Base-by-base conservation (phyloP, 2,797 vertebrate genomes). In the Gila robusta region DNA sequence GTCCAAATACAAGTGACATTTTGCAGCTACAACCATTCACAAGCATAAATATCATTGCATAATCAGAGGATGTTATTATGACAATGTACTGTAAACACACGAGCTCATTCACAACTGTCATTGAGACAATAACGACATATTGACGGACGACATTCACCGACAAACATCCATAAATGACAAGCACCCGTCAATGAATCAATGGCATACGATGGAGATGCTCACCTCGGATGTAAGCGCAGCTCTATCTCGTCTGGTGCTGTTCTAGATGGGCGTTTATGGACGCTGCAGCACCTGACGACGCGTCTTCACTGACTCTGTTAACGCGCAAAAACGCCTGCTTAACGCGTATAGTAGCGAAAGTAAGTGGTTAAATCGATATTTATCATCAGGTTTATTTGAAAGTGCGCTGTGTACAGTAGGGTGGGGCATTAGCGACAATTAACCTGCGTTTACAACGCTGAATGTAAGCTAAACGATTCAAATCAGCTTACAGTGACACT, bases 151-250 rank as follows among this genome's bases (percentile, higher is more conserved):
- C 86, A 78, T 77, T 41, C 37, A 64, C 37, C 59, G 76, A 78
- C 81, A n/a, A 82, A 52, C 72, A 56, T 41, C 44, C 35, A 67
- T n/a, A 79, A 71, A 52, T 2, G 74, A 54, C 52, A 49, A 79
- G 56, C 66, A 69, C 21, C 23, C 35, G 52, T 83, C 66, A 77
- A 59, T 49, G 47, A 49, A 49, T 86, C 7, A 81, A 73, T 17
- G 54, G 19, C 44, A 52, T 19, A 78, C 78, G 69, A 86, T 81
- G 44, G 81, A 83, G 71, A 86, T 39, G 71, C 78, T 89, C 86
- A 82, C 87, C 62, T 88, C 85, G 87, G 85, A 80, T 86, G 81
- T 71, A 72, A 83, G 78, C 81, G 84, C 72, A 10, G 89, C 77
- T 88, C 83, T 59, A 67, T 85, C 84, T 69, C 56, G 79, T 79